These are phyloP conservation scores for Hormiphora californensis DNA, from an alignment of 37 sponge, comb jelly and placozoan genomes.

Conservation along the genomic window DNA sequence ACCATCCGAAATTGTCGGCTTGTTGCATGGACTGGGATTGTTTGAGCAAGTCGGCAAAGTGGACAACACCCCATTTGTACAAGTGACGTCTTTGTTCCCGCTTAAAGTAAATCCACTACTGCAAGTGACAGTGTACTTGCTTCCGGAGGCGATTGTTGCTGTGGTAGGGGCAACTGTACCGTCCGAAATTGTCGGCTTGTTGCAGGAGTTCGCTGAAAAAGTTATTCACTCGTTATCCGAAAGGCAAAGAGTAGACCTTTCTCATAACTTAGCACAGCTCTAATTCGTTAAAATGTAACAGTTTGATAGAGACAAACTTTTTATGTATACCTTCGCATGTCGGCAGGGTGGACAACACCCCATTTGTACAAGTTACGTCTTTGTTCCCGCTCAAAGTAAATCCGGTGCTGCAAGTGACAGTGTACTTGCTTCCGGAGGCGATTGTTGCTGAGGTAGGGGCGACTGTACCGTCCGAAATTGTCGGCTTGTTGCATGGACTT, in stretches of 20 bases:
- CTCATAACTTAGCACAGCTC: too few species aligned
- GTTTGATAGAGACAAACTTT: too few species aligned
- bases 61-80: neutral
- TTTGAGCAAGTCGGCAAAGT: conserved; percentile 6
- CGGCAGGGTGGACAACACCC: neutral
- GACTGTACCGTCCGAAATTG: neutral
- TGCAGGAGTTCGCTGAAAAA: too few species aligned
- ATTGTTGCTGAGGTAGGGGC: neutral
- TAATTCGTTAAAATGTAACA: too few species aligned
- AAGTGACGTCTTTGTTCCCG: neutral
- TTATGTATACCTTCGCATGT: too few species aligned
- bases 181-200: neutral
- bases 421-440: neutral
- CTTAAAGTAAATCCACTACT: neutral
- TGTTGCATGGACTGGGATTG: neutral
- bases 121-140: neutral
- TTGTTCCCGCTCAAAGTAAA: neutral
- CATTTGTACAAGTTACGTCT: neutral
- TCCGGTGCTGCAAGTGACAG: neutral
- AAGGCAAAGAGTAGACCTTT: too few species aligned
- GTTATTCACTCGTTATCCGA: too few species aligned
- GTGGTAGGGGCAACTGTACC: neutral
- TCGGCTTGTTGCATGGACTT: conserved; percentile 17
- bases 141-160: neutral
- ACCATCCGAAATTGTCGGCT: neutral